A percentile compares a stretch with the other conserved stretches of the same genome.
phyloP scores from a whole-genome alignment of 1,140 invertebrate species.

The Aphidius gifuensis region DNA sequence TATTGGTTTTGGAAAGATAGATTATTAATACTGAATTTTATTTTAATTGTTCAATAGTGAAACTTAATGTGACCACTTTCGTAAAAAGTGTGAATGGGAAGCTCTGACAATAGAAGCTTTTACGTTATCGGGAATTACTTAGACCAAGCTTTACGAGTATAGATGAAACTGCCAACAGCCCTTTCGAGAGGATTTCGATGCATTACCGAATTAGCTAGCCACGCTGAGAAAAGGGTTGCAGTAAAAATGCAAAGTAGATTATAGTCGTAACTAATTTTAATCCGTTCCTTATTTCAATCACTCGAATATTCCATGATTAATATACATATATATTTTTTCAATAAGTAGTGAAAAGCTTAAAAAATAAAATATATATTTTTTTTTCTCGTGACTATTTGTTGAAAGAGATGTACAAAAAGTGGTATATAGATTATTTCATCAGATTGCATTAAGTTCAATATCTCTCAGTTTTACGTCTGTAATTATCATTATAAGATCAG shows the following conservation, averaged over 20 bases:
- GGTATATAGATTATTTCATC: neutral
- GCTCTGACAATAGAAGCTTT: slow-evolving; percentile 21
- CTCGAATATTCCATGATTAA: slow-evolving; percentile 27
- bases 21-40: slow-evolving; percentile 5
- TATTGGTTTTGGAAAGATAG: too few species aligned
- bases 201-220: neutral
- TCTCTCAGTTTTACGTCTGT: slow-evolving; percentile 52
- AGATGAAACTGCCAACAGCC: slow-evolving; percentile 32
- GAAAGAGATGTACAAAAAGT: too few species aligned
- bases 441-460: slow-evolving; percentile 50
- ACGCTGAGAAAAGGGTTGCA: neutral
- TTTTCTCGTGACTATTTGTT: too few species aligned
- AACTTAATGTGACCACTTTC: neutral
- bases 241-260: slow-evolving; percentile 5
- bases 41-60: neutral
- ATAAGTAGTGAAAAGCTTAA: too few species aligned
- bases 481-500: slow-evolving; percentile 55
- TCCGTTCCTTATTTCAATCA: neutral
- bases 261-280: neutral
- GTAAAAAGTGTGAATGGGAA: neutral
- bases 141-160: slow-evolving; percentile 52
- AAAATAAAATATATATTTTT: too few species aligned
- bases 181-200: neutral
- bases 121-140: slow-evolving; percentile 53
- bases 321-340: neutral